phyloP scores from a whole-genome alignment of 2,113 vertebrate species.

The Triplophysa dalaica region DNA sequence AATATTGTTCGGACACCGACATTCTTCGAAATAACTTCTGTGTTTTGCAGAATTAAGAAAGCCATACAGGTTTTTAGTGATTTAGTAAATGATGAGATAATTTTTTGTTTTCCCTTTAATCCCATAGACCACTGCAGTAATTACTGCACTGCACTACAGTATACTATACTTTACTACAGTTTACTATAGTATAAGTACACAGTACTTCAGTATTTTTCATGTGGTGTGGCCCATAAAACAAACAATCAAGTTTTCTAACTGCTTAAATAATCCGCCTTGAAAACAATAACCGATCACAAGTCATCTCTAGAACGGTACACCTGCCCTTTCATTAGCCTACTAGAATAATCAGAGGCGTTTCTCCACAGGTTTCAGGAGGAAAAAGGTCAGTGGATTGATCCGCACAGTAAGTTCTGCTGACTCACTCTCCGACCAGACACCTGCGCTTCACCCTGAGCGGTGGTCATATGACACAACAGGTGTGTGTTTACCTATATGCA shows the following conservation, averaged over 20 bases:
- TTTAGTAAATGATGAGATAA: too few species aligned
- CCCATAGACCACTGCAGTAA: too few species aligned
- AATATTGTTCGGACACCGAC: too few species aligned
- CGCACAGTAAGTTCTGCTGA: conserved; percentile 53
- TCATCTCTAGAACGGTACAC: background rate
- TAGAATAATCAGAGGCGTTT: conserved; percentile 63
- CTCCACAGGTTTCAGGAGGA: conserved; percentile 55
- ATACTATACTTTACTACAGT: too few species aligned
- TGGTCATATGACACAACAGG: conserved; percentile 6
- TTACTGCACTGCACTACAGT: too few species aligned
- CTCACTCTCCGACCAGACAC: conserved; percentile 44
- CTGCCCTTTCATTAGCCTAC: background rate
- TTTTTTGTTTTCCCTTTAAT: too few species aligned
- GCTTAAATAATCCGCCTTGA: background rate
- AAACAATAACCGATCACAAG: background rate
- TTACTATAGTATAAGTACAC: too few species aligned
- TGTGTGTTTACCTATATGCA: conserved; percentile 7
- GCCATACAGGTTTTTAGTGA: too few species aligned
- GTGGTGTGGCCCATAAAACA: background rate
- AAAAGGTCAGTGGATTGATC: conserved; percentile 70
- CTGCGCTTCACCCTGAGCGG: conserved; percentile 6
- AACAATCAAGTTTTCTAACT: background rate
- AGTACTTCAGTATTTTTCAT: too few species aligned
- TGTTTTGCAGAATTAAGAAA: too few species aligned
- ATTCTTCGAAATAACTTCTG: too few species aligned